phyloP scores from a whole-genome alignment of 2,113 vertebrate genomes.

The Pyrgilauda ruficollis region DNA sequence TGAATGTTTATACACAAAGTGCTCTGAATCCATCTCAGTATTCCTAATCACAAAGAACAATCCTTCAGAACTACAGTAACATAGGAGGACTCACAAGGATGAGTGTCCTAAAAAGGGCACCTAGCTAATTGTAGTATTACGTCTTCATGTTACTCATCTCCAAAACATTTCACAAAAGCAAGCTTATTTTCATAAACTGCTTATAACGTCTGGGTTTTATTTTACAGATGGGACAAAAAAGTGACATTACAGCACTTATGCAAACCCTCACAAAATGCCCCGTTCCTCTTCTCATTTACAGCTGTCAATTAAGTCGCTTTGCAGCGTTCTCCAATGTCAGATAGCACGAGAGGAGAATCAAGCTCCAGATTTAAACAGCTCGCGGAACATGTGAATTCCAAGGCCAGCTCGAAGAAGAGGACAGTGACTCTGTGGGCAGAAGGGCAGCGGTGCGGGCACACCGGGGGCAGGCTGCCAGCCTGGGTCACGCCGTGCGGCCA shows the following conservation, averaged over 20 bases:
- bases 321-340: not conserved
- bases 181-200: not conserved
- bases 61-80: not conserved
- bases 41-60: not conserved
- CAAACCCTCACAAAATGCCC: not conserved
- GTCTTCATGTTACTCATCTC: not conserved
- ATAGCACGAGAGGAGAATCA: not conserved
- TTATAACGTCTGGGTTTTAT: not conserved
- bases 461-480: not conserved
- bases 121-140: not conserved
- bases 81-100: rapidly evolving
- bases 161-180: not conserved
- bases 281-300: not conserved
- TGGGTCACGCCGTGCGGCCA: not conserved
- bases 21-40: not conserved
- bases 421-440: rapidly evolving
- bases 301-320: not conserved
- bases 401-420: not conserved
- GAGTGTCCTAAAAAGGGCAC: not conserved
- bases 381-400: not conserved
- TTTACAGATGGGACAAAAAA: not conserved
- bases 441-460: not conserved
- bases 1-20: not conserved
- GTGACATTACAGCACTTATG: not conserved
- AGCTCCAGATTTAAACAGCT: not conserved